A percentile compares a stretch with the other conserved stretches of the same genome.
Conservation (phyloP, 2,888 invertebrate genomes). For the Eledone cirrhosa region DNA sequence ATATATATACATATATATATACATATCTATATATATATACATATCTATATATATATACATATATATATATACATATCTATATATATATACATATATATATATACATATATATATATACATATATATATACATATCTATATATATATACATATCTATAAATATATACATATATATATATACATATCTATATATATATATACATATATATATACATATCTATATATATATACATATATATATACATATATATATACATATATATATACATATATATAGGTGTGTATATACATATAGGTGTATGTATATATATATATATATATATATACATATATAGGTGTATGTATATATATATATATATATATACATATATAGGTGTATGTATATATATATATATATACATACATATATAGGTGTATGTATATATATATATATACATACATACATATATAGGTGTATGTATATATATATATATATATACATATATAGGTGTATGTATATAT, state of each 20-base stretch:
- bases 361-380: neutral
- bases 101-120: slow-evolving; percentile 26
- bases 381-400: neutral
- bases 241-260: neutral
- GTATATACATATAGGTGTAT: neutral
- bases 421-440: neutral
- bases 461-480: neutral
- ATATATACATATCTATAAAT: slow-evolving; percentile 4
- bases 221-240: neutral
- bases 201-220: neutral
- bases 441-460: neutral
- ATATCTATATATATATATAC: neutral
- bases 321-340: neutral
- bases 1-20: neutral
- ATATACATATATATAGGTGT: neutral
- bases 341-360: neutral
- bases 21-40: neutral
- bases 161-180: neutral
- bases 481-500: neutral
- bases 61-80: slow-evolving; percentile 25
- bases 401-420: neutral
- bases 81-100: slow-evolving; percentile 24
- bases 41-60: slow-evolving; percentile 10
- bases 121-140: slow-evolving; percentile 23
- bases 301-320: neutral